These are phyloP conservation scores for Rhogogaster chlorosoma DNA, from an alignment of 2,888 invertebrate genomes.

Conservation along the genomic window DNA sequence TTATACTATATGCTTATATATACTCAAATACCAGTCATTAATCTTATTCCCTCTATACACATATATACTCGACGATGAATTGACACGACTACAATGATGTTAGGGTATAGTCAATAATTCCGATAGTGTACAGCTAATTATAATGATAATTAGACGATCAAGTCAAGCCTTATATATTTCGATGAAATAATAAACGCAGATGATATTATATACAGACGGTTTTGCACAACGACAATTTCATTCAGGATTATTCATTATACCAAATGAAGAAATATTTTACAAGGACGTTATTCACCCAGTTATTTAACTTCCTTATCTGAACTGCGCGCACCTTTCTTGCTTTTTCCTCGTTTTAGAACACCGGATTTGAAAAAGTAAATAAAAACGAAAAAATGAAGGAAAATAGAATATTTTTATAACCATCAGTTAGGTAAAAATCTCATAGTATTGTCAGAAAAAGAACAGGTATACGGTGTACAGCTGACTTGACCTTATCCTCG, in stretches of 20 bases:
- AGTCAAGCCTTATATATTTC: neutral
- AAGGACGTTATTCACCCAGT: neutral
- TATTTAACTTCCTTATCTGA: neutral
- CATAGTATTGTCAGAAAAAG: neutral
- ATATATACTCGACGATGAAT: neutral
- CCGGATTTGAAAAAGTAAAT: no score
- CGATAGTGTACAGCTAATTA: neutral
- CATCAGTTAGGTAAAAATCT: no score
- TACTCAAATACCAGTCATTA: neutral
- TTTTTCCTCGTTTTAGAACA: no score
- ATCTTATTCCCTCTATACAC: neutral
- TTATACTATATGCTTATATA: neutral
- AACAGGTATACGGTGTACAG: neutral
- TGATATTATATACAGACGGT: neutral
- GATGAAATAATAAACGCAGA: no score
- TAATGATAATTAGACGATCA: neutral
- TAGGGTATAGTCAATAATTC: neutral
- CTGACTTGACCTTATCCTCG: slow-evolving; percentile 9
- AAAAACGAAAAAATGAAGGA: no score
- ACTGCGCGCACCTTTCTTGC: no score
- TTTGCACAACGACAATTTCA: neutral
- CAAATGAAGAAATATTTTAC: neutral
- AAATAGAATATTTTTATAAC: neutral
- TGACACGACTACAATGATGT: neutral
- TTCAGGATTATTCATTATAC: neutral